These are phyloP conservation scores for Seriola dumerili DNA, from an alignment of 2,113 vertebrate species.

Conservation along the genomic window DNA sequence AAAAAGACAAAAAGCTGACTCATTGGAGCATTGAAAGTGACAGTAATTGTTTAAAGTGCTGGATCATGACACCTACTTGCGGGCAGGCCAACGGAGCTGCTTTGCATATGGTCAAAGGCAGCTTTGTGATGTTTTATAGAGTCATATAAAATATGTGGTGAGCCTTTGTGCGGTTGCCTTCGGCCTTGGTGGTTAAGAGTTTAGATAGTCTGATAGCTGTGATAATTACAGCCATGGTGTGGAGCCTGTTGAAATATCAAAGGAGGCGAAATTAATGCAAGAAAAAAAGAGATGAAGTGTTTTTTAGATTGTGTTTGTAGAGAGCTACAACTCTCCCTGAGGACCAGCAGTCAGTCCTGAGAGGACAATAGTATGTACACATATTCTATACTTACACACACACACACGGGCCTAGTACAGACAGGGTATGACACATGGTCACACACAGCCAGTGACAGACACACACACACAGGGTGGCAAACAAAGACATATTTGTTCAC, in stretches of 20 bases:
- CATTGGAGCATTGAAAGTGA: too few relatives aligned
- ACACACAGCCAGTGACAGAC: neutral
- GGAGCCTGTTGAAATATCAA: neutral
- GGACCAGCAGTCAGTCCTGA: neutral
- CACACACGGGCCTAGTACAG: constrained; percentile 15
- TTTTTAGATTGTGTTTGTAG: neutral
- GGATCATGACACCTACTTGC: neutral
- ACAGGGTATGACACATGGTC: neutral
- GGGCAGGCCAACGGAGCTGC: neutral
- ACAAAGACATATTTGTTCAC: constrained; percentile 74
- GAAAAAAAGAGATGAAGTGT: neutral
- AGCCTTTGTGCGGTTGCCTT: constrained; percentile 12
- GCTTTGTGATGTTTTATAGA: constrained; percentile 39
- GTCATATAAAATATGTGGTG: constrained; percentile 38
- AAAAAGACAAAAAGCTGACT: too few relatives aligned
- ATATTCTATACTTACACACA: neutral
- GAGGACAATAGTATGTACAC: constrained; percentile 5
- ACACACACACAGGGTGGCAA: constrained; percentile 11
- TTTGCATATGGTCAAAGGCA: constrained; percentile 52
- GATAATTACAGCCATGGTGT: neutral
- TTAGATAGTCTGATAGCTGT: neutral
- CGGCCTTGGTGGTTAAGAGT: constrained; percentile 22
- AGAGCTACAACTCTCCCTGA: neutral
- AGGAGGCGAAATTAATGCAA: neutral
- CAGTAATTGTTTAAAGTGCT: neutral